Base-by-base conservation (phyloP, 2,113 vertebrate genomes). In the Gymnocephalus cernua region DNA sequence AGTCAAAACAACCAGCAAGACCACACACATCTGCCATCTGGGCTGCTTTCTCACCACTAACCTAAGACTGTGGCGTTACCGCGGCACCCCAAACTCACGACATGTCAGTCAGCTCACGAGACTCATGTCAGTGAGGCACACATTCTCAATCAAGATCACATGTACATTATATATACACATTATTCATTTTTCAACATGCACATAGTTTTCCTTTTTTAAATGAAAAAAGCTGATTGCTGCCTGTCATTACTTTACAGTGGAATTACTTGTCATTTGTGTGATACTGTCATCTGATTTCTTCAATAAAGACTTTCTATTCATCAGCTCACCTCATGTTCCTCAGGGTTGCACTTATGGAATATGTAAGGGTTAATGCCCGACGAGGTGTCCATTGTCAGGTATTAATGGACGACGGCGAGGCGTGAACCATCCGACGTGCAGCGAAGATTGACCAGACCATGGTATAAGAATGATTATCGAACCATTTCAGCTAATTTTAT, bases 1-100 rank as follows among this genome's bases (percentile, higher is more conserved):
- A 57, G 85, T 70, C 80, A 73, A 72, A 85, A 80, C 82, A 71
- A 82, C 82, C 66, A 54, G 54, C 1, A 27, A 29, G 58, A 77
- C 61, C 82, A 64, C 76, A 67, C 54, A 25, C 16, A 9, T 62
- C 75, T n/a, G 6, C 57, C 77, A 84, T 76, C 59, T 79, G 54
- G 61, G 38, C 44, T 61, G 59, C 35, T 58, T 62, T 56, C 61
- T 67, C 85, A 56, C 73, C 48, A 50, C 71, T 74, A 19, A 47
- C 10, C 15, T 0, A n/a, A 45, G 23, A 72, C 35, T 45, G n/a
- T 44, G 29, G 32, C 2, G 32, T 76, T 38, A 29, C 65, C 23
- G 35, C 19, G 11, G 61, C 54, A 38, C 82, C 70, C 23, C 70
- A 21, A 67, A 77, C 23, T 25, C 58, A 44, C 5, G 1, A 68